Conservation (phyloP, 1,140 invertebrate genomes). For the Macrobrachium nipponense region DNA sequence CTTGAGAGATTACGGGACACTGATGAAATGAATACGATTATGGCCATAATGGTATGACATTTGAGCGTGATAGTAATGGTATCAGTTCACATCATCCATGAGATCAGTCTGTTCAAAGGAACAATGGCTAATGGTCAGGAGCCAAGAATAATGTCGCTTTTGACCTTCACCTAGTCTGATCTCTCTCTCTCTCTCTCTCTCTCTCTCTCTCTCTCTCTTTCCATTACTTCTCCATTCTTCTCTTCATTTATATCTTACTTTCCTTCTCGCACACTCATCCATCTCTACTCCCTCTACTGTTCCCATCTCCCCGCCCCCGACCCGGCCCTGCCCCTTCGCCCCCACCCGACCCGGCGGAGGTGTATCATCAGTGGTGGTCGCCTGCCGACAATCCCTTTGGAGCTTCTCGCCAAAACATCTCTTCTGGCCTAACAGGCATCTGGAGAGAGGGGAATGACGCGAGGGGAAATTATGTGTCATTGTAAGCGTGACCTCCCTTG, state of each 20-base stretch:
- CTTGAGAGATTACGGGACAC: too few species aligned
- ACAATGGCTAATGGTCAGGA: not conserved
- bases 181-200: not conserved
- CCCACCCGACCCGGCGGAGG: not conserved
- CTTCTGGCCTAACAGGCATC: not conserved
- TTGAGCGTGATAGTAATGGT: too few species aligned
- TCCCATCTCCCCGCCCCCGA: not conserved
- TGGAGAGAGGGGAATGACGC: slow-evolving; percentile 17
- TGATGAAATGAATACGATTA: too few species aligned
- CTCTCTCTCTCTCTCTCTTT: not conserved
- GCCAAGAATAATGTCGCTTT: not conserved
- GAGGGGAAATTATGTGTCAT: slow-evolving; percentile 48
- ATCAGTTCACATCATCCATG: not conserved
- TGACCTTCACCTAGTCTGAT: not conserved
- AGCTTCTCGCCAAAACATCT: not conserved
- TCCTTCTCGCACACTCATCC: not conserved
- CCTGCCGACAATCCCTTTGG: not conserved
- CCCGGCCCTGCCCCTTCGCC: not conserved
- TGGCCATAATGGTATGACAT: too few species aligned
- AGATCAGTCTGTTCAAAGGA: not conserved
- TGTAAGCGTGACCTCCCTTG: slow-evolving; percentile 30
- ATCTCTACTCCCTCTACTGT: not conserved
- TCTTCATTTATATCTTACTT: too few species aligned
- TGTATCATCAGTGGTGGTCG: not conserved
- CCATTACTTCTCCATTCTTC: not conserved